Base-by-base conservation (phyloP, 2,797 vertebrate species). In the Myoxocephalus aenaeus region DNA sequence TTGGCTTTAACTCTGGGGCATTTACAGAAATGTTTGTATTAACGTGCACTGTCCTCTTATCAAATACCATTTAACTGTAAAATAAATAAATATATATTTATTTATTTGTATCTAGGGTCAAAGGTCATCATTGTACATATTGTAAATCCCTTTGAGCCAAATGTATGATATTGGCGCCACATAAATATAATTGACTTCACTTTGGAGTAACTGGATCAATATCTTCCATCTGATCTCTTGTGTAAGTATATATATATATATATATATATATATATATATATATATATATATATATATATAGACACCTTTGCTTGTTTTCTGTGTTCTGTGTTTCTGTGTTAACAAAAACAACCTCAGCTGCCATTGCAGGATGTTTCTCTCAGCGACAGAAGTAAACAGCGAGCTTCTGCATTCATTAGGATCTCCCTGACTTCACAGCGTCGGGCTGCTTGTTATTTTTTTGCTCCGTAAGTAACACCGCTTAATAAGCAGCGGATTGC, bases 401-500 rank as follows among this genome's bases (percentile, higher is more conserved):
- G 54, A 25, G 81, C 58, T 34, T 46, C 54, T 64, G 48, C 61
- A 11, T 74, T 77, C 42, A 27, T 40, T 54, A 27, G 6, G 46
- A 3, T 22, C 34, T 38, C 7, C 25, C 18, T 40, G 20, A 25
- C 48, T 18, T 40, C 17, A 34, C 29, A 36, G 10, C 32, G n/a
- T n/a, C n/a, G n/a, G 3, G 64, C 59, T 15, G 5, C 48, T 70
- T 62, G 62, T 75, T 74, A 71, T 70, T 72, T 79, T 79, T 29
- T 1, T 34, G 18, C 10, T 61, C 12, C 15, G 50, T 46, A 46
- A n/a, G n/a, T n/a, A n/a, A 34, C 72, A 66, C 14, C 12, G 18
- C 53, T 54, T 69, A 51, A 68, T 53, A 44, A 77, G 68, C 53
- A 51, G 56, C 1, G 20, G 56, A 5, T 65, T n/a, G 36, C 76